Evolutionary conservation across 1,140 invertebrate genomes (phyloP).

Genomic region (Bombus soroeensis): DNA sequence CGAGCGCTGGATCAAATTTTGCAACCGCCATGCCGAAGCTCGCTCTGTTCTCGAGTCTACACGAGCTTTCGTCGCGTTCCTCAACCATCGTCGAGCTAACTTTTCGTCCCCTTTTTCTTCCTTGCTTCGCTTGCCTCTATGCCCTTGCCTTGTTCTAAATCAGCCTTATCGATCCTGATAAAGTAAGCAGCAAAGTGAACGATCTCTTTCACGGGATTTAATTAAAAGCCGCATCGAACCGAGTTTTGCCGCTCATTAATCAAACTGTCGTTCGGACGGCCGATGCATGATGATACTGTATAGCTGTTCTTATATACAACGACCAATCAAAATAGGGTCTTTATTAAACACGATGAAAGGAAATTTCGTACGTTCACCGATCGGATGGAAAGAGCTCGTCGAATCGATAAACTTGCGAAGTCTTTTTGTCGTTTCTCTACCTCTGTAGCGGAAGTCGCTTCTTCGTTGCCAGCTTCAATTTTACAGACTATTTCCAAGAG

Average conservation of each 20-base stretch:
- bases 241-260: constrained; percentile 25
- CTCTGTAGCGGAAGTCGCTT: not conserved
- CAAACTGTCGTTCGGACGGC: constrained; percentile 5
- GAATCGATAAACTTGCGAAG: too few relatives aligned
- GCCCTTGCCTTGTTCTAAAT: not conserved
- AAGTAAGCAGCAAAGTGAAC: constrained; percentile 26
- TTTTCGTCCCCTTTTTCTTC: constrained; percentile 8
- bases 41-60: not conserved
- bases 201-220: constrained; percentile 22
- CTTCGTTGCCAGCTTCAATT: not conserved
- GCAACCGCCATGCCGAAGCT: constrained; percentile 44
- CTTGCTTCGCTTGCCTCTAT: too few relatives aligned
- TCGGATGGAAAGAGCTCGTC: not conserved
- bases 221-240: constrained; percentile 28
- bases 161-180: constrained; percentile 35
- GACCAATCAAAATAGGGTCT: not conserved
- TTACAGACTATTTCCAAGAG: not conserved
- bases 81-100: not conserved
- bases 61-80: constrained; percentile 31
- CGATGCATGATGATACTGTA: not conserved
- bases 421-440: too few relatives aligned
- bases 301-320: not conserved
- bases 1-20: constrained; percentile 66
- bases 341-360: constrained; percentile 6
- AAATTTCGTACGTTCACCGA: not conserved